phyloP scores from a whole-genome alignment of 2,888 invertebrate genomes.

The Drosophila nr. medialis region DNA sequence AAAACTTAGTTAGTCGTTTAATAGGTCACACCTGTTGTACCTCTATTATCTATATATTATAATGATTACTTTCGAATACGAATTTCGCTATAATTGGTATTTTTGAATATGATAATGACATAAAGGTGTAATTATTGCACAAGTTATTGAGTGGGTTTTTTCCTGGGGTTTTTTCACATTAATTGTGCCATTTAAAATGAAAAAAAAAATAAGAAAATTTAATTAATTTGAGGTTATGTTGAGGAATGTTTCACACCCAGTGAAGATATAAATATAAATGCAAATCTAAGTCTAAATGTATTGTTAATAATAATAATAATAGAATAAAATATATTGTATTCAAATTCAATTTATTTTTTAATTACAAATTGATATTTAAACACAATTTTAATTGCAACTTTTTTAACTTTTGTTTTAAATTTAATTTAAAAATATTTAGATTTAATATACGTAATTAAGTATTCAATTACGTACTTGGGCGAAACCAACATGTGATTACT shows the following conservation, averaged over 20 bases:
- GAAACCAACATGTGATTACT: slow-evolving; percentile 7
- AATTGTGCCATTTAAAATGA: background rate
- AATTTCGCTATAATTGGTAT: background rate
- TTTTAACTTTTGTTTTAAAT: too few relatives aligned
- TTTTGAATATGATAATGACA: background rate
- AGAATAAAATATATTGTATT: too few relatives aligned
- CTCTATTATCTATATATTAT: background rate
- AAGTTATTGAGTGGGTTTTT: background rate
- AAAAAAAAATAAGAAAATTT: background rate
- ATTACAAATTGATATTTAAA: background rate
- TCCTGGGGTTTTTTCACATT: background rate
- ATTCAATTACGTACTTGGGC: background rate
- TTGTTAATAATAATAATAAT: background rate
- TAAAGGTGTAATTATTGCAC: background rate
- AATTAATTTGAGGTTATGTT: background rate
- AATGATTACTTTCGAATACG: background rate
- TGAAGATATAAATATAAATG: background rate
- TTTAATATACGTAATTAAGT: background rate
- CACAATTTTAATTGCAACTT: background rate
- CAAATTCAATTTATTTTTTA: background rate
- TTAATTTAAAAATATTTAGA: background rate
- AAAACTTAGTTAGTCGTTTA: background rate
- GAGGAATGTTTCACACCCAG: background rate
- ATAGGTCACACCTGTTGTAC: background rate
- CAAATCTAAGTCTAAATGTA: background rate